Conservation (phyloP, 2,888 invertebrate genomes). For the Zygothrica quintamaculata region DNA sequence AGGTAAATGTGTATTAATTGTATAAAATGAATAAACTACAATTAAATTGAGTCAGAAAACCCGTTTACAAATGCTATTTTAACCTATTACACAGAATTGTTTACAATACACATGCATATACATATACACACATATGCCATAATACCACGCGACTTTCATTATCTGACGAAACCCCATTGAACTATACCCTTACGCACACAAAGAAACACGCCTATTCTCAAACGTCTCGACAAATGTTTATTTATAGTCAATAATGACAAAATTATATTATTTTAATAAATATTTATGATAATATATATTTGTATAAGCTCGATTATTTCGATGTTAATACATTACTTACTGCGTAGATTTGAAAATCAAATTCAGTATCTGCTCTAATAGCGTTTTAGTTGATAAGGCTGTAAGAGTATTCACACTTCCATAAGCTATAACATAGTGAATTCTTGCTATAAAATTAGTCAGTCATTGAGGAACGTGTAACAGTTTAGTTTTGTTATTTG, state of each 20-base stretch:
- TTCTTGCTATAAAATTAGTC: constrained; percentile 12
- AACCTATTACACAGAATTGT: neutral
- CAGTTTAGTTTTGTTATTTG: neutral
- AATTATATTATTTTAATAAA: neutral
- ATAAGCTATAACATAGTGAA: too few relatives aligned
- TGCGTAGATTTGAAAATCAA: too few relatives aligned
- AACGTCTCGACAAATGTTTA: too few relatives aligned
- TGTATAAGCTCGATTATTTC: neutral
- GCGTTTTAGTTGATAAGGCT: too few relatives aligned
- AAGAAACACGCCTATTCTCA: too few relatives aligned
- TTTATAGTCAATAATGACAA: neutral
- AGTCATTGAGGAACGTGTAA: constrained; percentile 10
- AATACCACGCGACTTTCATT: constrained; percentile 1
- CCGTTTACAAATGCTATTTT: constrained; percentile 29
- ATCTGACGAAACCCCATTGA: constrained; percentile 2
- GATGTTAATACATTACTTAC: too few relatives aligned
- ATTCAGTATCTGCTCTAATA: too few relatives aligned
- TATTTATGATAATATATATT: neutral
- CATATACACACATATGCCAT: too few relatives aligned
- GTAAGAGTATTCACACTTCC: too few relatives aligned
- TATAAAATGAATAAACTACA: constrained; percentile 38
- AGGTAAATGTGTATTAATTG: constrained; percentile 19
- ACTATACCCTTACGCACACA: too few relatives aligned
- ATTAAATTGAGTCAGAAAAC: constrained; percentile 20
- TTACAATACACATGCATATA: too few relatives aligned